Conservation (phyloP, 1,140 invertebrate genomes). For the Drosophila sturtevanti region DNA sequence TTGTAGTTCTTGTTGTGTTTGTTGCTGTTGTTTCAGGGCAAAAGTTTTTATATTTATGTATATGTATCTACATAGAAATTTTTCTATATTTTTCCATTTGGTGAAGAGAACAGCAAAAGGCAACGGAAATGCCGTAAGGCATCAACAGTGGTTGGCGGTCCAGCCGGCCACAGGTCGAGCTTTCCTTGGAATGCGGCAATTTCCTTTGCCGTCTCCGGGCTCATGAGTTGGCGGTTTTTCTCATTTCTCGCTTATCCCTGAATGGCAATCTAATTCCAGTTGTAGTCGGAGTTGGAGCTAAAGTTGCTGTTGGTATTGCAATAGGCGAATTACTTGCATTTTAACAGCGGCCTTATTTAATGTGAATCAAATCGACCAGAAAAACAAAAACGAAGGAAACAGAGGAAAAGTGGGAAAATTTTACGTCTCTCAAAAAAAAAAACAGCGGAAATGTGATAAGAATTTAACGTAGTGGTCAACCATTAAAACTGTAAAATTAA, state of each 20-base stretch:
- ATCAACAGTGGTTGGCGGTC: constrained; percentile 19
- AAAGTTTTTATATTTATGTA: constrained; percentile 16
- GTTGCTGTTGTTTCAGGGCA: constrained; percentile 22
- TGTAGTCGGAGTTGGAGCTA: constrained; percentile 13
- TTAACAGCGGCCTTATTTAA: constrained; percentile 63
- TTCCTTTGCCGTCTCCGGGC: constrained; percentile 70
- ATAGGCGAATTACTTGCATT: constrained; percentile 70
- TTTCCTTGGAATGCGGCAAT: constrained; percentile 68
- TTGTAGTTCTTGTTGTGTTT: not conserved
- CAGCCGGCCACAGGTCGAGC: constrained; percentile 69
- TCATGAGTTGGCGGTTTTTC: constrained; percentile 66
- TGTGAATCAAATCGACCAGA: constrained; percentile 78
- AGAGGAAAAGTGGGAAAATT: not conserved
- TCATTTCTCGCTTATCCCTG: constrained; percentile 44
- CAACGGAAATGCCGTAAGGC: constrained; percentile 52
- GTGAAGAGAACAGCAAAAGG: constrained; percentile 14
- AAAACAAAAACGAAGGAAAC: constrained; percentile 47
- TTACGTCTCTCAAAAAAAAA: not conserved
- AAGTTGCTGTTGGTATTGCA: not conserved
- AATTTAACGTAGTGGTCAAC: constrained; percentile 11
- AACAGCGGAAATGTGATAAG: constrained; percentile 11
- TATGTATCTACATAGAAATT: constrained; percentile 59
- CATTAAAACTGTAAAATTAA: not conserved
- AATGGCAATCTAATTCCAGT: constrained; percentile 42
- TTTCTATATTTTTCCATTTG: constrained; percentile 57